These are phyloP conservation scores for Equus przewalskii DNA, from an alignment of 2,113 vertebrate genomes.

Conservation along the genomic window DNA sequence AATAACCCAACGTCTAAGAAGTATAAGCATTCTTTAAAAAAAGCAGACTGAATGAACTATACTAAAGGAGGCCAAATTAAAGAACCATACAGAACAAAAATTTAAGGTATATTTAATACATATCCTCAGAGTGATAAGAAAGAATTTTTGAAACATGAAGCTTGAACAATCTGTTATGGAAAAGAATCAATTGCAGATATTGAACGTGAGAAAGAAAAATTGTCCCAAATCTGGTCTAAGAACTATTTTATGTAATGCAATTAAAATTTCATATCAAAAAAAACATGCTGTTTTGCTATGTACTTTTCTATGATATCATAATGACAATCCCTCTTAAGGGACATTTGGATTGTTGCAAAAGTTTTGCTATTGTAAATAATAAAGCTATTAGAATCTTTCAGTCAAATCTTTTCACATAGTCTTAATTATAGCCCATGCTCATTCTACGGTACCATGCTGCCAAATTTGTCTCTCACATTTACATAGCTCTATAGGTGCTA, in stretches of 20 bases:
- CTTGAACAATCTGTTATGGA: background rate
- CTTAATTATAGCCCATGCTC: constrained; percentile 9
- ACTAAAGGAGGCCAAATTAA: background rate
- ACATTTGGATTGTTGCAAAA: background rate
- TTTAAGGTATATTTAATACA: background rate
- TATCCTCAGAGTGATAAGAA: background rate
- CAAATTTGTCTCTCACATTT: constrained; percentile 18
- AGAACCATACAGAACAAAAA: background rate
- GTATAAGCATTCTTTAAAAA: background rate
- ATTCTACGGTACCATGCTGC: background rate
- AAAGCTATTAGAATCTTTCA: constrained; percentile 20
- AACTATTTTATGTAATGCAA: background rate
- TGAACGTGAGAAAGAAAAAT: background rate
- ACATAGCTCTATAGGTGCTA: constrained; percentile 31
- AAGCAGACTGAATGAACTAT: background rate
- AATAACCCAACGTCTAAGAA: background rate
- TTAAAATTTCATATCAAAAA: background rate
- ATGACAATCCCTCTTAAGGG: background rate
- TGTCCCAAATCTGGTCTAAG: background rate
- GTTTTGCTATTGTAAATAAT: background rate
- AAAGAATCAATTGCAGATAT: constrained; percentile 33
- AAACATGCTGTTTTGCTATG: background rate
- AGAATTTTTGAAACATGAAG: background rate
- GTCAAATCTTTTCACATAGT: constrained; percentile 4
- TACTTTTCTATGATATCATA: background rate